Percentiles rank a stretch among this genome's conserved stretches.
Evolutionary conservation across 2,888 invertebrate genomes (phyloP).

Genomic region (Harpagoxenus sublaevis): DNA sequence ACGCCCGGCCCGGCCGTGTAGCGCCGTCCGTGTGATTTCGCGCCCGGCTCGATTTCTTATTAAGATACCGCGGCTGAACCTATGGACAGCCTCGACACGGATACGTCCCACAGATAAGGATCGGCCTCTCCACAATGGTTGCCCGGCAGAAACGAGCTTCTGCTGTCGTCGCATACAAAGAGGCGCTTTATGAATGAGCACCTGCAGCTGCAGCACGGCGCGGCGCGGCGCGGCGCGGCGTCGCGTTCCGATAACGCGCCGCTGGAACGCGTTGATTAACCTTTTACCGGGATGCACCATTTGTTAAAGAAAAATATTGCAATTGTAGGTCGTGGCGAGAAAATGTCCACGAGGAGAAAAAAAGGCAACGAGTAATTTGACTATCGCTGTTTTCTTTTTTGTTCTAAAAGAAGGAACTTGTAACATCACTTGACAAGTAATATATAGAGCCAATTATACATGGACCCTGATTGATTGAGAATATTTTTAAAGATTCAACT

Average conservation of each 20-base stretch:
- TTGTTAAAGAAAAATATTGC: conserved; percentile 35
- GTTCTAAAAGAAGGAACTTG: neutral
- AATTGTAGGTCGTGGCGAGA: neutral
- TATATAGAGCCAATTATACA: neutral
- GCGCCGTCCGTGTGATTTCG: conserved; percentile 16
- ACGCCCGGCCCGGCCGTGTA: neutral
- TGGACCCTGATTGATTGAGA: neutral
- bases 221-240: conserved; percentile 13
- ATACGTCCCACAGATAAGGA: conserved; percentile 75
- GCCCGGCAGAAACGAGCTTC: conserved; percentile 69
- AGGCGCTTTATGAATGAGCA: conserved; percentile 69
- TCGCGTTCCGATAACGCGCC: conserved; percentile 43
- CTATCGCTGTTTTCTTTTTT: neutral
- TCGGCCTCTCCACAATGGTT: conserved; percentile 75
- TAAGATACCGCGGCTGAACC: conserved; percentile 76
- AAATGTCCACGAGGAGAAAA: neutral
- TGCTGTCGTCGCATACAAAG: conserved; percentile 64
- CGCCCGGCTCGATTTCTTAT: conserved; percentile 73
- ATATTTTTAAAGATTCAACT: neutral
- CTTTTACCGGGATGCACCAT: conserved; percentile 31
- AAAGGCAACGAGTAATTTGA: neutral
- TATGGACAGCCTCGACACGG: conserved; percentile 74
- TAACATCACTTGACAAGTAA: neutral
- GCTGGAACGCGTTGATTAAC: conserved; percentile 50
- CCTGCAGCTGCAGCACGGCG: conserved; percentile 53